Conservation (phyloP, 2,888 invertebrate species). For the Villa cingulata region DNA sequence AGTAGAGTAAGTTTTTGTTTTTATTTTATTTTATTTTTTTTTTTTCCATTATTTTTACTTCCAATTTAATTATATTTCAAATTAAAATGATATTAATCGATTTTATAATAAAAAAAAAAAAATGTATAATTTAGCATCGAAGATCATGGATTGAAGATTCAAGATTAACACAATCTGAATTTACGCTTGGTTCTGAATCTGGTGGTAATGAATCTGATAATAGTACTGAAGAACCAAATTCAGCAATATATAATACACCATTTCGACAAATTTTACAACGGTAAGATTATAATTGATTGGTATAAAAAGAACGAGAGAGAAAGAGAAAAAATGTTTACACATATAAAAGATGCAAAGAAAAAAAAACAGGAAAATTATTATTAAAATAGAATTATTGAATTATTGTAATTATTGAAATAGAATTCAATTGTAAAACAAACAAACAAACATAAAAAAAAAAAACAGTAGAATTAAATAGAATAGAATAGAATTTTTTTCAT, state of each 20-base stretch:
- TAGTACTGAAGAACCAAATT: constrained; percentile 49
- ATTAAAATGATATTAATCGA: not conserved
- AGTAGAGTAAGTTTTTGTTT: constrained; percentile 41
- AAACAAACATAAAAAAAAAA: too few relatives aligned
- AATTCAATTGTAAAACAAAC: too few relatives aligned
- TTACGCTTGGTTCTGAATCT: constrained; percentile 54
- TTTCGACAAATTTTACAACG: constrained; percentile 41
- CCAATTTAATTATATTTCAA: not conserved
- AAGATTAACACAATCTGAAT: constrained; percentile 50
- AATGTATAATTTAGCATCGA: constrained; percentile 43
- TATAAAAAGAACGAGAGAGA: too few relatives aligned
- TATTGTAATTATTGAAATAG: too few relatives aligned
- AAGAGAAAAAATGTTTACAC: too few relatives aligned
- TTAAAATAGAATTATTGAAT: too few relatives aligned
- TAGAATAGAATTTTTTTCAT: too few relatives aligned
- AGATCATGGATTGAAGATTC: constrained; percentile 60
- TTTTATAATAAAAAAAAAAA: not conserved
- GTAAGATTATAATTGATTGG: too few relatives aligned
- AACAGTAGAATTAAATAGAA: too few relatives aligned
- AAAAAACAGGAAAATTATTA: too few relatives aligned
- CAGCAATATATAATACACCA: constrained; percentile 33
- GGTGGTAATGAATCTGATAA: constrained; percentile 68
- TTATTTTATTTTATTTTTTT: not conserved
- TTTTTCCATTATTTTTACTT: not conserved
- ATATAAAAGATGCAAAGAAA: too few relatives aligned